phyloP scores from a whole-genome alignment of 37 sponge, comb jelly and placozoan genomes.

The Eunapius fragilis region DNA sequence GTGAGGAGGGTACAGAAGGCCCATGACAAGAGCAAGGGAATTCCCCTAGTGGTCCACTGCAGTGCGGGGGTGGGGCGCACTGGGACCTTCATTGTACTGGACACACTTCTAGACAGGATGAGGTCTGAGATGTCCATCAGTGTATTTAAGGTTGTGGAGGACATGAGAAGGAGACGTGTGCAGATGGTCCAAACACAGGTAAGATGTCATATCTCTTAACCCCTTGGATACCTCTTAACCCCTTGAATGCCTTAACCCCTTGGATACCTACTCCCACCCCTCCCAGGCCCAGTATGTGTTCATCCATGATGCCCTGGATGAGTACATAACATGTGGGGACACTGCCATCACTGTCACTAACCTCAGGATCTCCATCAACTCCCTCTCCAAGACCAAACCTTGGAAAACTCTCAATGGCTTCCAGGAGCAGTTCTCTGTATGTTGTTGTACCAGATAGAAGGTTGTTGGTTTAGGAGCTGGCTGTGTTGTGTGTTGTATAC shows the following conservation, averaged over 20 bases:
- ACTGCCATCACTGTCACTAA: slow-evolving; percentile 40
- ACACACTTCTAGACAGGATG: slow-evolving; percentile 46
- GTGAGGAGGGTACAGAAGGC: slow-evolving; percentile 41
- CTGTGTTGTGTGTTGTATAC: too few relatives aligned
- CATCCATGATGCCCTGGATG: slow-evolving; percentile 67
- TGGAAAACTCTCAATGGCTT: slow-evolving; percentile 23
- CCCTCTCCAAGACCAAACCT: slow-evolving; percentile 25
- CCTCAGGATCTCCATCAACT: slow-evolving; percentile 27
- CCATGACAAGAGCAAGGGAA: slow-evolving; percentile 11
- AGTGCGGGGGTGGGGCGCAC: slow-evolving; percentile 74
- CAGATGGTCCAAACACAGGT: slow-evolving; percentile 63
- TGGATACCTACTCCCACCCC: too few relatives aligned
- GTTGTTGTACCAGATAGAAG: too few relatives aligned
- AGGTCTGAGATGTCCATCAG: slow-evolving; percentile 25
- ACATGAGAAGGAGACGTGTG: slow-evolving; percentile 37
- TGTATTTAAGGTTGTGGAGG: slow-evolving; percentile 29
- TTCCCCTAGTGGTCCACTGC: slow-evolving; percentile 70
- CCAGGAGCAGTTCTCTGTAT: slow-evolving; percentile 44
- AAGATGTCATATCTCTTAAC: slow-evolving; percentile 15
- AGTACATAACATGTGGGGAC: slow-evolving; percentile 66
- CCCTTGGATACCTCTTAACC: too few relatives aligned
- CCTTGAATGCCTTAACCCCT: too few relatives aligned
- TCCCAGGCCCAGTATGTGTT: slow-evolving; percentile 57
- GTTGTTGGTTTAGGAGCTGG: too few relatives aligned
- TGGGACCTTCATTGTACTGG: slow-evolving; percentile 57